These are phyloP conservation scores for Drosophila buzzatii DNA, from an alignment of 2,888 invertebrate species.

Conservation along the genomic window DNA sequence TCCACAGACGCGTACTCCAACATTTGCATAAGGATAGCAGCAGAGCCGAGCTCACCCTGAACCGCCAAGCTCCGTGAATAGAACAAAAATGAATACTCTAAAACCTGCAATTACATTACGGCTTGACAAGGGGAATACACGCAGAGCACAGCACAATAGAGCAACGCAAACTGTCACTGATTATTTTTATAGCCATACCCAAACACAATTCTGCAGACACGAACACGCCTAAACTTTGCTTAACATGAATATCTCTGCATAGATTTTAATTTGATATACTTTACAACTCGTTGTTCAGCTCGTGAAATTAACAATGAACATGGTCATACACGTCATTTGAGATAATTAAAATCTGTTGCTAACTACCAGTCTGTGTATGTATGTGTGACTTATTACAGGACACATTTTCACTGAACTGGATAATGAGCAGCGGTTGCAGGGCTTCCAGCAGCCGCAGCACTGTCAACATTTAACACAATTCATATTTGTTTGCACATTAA, in stretches of 20 bases:
- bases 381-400: neutral
- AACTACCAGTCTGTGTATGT: constrained; percentile 7
- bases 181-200: constrained; percentile 36
- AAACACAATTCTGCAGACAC: constrained; percentile 9
- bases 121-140: constrained; percentile 9
- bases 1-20: neutral
- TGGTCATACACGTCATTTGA: constrained; percentile 54
- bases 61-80: constrained; percentile 10
- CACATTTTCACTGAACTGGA: constrained; percentile 50
- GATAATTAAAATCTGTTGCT: constrained; percentile 60
- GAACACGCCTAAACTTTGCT: neutral
- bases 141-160: constrained; percentile 39
- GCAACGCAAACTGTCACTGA: constrained; percentile 31
- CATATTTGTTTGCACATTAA: constrained; percentile 19
- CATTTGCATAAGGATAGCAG: constrained; percentile 34
- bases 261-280: constrained; percentile 67
- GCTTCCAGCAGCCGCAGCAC: constrained; percentile 14
- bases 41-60: constrained; percentile 32
- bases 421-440: constrained; percentile 58
- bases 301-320: constrained; percentile 66
- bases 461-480: constrained; percentile 3
- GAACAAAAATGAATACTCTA: constrained; percentile 40
- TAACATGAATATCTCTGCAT: constrained; percentile 35
- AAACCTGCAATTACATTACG: constrained; percentile 46
- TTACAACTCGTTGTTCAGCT: constrained; percentile 31